Evolutionary conservation across 2,888 invertebrate genomes (phyloP).

Genomic region (Amblyteles armatorius): DNA sequence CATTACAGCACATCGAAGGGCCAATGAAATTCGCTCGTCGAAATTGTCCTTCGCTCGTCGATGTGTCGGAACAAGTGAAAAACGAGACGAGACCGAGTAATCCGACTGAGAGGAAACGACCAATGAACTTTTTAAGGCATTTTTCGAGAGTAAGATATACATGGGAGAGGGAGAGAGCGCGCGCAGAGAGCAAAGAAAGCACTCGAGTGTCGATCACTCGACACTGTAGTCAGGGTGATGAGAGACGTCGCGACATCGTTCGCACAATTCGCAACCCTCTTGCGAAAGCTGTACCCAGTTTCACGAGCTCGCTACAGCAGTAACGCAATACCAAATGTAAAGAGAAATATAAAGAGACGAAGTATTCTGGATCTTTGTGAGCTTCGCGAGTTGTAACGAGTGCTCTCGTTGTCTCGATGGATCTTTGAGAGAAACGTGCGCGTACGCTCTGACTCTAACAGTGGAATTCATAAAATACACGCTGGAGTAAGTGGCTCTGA

Average conservation of each 20-base stretch:
- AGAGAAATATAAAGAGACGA: constrained; percentile 22
- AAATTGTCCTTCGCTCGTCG: background rate
- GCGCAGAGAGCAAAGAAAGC: background rate
- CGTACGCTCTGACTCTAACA: background rate
- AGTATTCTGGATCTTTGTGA: constrained; percentile 11
- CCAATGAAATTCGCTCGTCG: background rate
- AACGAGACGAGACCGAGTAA: constrained; percentile 22
- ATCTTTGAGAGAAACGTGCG: background rate
- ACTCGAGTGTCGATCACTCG: background rate
- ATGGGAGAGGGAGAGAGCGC: background rate
- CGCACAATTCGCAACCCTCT: background rate
- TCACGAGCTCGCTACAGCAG: background rate
- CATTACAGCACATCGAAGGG: background rate
- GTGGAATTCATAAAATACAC: background rate
- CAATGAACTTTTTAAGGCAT: constrained; percentile 37
- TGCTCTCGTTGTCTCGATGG: constrained; percentile 8
- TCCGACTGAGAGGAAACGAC: constrained; percentile 33
- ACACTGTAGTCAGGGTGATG: background rate
- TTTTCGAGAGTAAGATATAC: constrained; percentile 6
- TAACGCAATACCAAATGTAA: constrained; percentile 33
- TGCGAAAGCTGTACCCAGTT: background rate
- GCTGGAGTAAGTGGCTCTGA: background rate
- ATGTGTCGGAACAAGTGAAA: constrained; percentile 10
- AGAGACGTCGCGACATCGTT: background rate
- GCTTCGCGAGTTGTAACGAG: background rate